A percentile compares a stretch with the other conserved stretches of the same genome.
These are phyloP conservation scores for Eulemur rubriventer DNA, from an alignment of 2,797 vertebrate species.

Conservation along the genomic window DNA sequence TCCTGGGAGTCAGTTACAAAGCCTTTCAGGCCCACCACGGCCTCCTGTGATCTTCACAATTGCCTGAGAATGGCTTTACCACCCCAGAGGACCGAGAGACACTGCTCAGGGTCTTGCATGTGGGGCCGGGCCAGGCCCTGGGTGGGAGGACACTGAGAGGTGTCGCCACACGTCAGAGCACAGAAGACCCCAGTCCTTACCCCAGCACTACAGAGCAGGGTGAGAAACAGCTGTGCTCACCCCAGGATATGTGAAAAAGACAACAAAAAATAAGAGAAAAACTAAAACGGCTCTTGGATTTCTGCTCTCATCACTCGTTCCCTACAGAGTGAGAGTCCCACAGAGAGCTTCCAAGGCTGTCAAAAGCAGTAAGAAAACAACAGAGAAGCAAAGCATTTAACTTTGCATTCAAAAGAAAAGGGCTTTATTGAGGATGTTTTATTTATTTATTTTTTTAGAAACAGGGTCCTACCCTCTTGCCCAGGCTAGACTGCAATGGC, in stretches of 20 bases:
- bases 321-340: not conserved
- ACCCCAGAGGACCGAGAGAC: not conserved
- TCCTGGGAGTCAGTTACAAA: not conserved
- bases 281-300: accelerated
- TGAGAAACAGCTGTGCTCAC: not conserved
- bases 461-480: too few species aligned
- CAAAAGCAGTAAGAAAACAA: not conserved
- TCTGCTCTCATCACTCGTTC: not conserved
- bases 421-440: too few species aligned
- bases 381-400: not conserved
- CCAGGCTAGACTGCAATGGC: too few species aligned
- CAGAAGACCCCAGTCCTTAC: not conserved
- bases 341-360: not conserved
- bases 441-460: too few species aligned
- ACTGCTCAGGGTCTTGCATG: not conserved
- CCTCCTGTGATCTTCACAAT: not conserved
- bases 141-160: not conserved
- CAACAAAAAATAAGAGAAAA: not conserved
- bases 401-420: not conserved
- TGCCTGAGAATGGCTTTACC: not conserved
- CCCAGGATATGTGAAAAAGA: not conserved
- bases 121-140: not conserved
- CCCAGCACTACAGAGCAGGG: not conserved
- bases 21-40: not conserved
- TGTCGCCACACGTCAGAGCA: not conserved